Conservation (phyloP, 2,888 invertebrate genomes). For the Archips xylosteana region DNA sequence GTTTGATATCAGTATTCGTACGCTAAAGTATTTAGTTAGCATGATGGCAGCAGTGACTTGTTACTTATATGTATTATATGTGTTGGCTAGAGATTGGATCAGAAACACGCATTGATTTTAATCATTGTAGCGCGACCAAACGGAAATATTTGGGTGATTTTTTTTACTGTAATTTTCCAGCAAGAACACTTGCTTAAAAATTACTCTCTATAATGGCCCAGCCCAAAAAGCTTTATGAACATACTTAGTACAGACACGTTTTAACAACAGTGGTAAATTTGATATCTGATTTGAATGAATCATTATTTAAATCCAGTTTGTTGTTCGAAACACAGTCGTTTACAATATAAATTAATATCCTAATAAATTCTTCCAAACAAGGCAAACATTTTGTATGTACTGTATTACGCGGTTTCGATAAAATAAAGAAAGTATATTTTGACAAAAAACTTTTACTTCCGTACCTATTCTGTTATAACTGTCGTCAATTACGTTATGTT, state of each 20-base stretch:
- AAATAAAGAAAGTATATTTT: neutral
- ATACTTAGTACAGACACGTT: too few species aligned
- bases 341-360: too few species aligned
- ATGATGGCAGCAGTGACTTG: too few species aligned
- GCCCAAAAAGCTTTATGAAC: too few species aligned
- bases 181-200: too few species aligned
- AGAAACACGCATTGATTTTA: too few species aligned
- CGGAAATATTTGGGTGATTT: too few species aligned
- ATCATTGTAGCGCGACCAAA: too few species aligned
- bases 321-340: neutral
- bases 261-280: neutral
- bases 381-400: neutral
- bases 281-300: neutral
- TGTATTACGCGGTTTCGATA: neutral
- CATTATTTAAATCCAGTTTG: neutral
- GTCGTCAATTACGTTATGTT: neutral
- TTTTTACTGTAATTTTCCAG: too few species aligned
- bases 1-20: constrained; percentile 31
- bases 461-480: neutral
- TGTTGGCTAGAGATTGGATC: too few species aligned
- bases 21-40: neutral
- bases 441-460: neutral
- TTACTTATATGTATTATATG: too few species aligned
- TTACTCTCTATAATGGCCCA: neutral
- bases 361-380: neutral